These are phyloP conservation scores for Drosophila incognita DNA, from an alignment of 2,888 invertebrate species.

Conservation along the genomic window DNA sequence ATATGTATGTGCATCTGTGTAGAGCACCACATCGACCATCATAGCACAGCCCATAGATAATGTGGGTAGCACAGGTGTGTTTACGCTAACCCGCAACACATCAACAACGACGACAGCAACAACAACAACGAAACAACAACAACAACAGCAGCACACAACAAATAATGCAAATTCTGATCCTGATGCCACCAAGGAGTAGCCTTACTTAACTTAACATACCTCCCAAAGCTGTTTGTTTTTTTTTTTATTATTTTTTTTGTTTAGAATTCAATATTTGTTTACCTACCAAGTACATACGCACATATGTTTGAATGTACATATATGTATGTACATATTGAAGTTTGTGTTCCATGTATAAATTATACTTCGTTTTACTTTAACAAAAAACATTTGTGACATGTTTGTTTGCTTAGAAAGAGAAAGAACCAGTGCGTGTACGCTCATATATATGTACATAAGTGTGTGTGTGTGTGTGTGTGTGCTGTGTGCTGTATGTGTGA, in stretches of 20 bases:
- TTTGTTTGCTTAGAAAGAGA: slow-evolving; percentile 43
- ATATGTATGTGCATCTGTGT: neutral
- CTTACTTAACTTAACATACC: neutral
- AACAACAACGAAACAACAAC: slow-evolving; percentile 33
- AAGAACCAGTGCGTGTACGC: slow-evolving; percentile 21
- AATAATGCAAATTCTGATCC: slow-evolving; percentile 17
- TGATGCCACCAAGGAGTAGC: slow-evolving; percentile 35
- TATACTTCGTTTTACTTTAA: slow-evolving; percentile 15
- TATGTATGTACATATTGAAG: slow-evolving; percentile 1
- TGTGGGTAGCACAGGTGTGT: slow-evolving; percentile 72
- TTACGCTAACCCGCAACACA: slow-evolving; percentile 65
- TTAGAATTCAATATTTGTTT: neutral
- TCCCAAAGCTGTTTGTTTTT: slow-evolving; percentile 6
- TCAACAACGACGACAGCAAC: slow-evolving; percentile 40
- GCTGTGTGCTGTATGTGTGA: slow-evolving; percentile 8
- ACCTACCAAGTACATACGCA: neutral
- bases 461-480: neutral
- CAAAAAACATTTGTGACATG: slow-evolving; percentile 51
- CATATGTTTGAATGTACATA: slow-evolving; percentile 18
- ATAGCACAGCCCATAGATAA: slow-evolving; percentile 78
- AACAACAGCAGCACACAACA: slow-evolving; percentile 21
- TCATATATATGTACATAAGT: neutral
- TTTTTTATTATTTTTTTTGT: slow-evolving; percentile 18
- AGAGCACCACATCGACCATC: slow-evolving; percentile 82
- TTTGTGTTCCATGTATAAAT: neutral